Conservation (phyloP, 2,797 vertebrate genomes). For the Periparus ater region DNA sequence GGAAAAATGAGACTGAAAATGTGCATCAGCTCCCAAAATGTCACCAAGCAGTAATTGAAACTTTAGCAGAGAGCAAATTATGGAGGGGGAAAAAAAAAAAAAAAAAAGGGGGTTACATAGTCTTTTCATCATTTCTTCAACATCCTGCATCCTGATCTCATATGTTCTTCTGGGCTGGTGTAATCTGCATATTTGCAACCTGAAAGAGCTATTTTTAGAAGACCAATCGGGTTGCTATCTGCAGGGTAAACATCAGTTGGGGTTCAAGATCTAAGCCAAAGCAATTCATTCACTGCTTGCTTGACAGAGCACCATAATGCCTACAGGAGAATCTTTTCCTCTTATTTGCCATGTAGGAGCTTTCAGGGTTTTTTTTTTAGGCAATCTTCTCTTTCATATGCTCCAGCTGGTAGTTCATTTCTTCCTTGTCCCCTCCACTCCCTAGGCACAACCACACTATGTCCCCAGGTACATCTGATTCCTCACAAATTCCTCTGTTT, state of each 20-base stretch:
- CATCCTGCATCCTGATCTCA: not conserved
- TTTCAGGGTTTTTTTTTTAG: not conserved
- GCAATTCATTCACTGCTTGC: not conserved
- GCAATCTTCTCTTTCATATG: not conserved
- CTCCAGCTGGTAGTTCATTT: not conserved
- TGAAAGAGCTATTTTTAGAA: conserved; percentile 32
- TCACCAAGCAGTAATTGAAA: not conserved
- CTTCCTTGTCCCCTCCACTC: not conserved
- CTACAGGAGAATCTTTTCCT: not conserved
- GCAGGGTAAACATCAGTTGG: conserved; percentile 6
- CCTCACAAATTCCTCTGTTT: not conserved
- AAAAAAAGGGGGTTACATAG: not conserved
- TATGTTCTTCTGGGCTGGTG: not conserved
- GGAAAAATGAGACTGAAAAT: not conserved
- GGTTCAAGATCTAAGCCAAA: conserved; percentile 11
- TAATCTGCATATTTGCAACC: conserved; percentile 4
- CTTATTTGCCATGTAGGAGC: not conserved
- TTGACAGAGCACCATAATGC: not conserved
- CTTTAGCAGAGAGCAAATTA: not conserved
- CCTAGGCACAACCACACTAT: not conserved
- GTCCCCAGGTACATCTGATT: not conserved
- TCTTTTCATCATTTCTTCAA: not conserved
- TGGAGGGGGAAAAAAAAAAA: not conserved
- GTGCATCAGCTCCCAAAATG: not conserved
- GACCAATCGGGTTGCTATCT: not conserved